phyloP scores from a whole-genome alignment of 2,797 vertebrate species.

The Tragelaphus oryx region DNA sequence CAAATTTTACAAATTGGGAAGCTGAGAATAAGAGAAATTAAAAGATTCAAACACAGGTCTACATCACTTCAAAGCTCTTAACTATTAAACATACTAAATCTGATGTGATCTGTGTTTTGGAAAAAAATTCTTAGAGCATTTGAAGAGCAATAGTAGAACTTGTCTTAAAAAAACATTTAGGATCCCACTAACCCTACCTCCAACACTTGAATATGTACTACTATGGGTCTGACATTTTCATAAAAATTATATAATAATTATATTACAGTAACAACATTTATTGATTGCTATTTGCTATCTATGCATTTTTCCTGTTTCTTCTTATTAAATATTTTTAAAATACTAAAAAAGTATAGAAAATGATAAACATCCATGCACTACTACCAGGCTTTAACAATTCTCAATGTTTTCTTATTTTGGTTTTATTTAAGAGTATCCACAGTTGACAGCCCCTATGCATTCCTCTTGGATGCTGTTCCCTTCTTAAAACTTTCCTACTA shows the following conservation, averaged over 20 bases:
- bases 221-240: neutral
- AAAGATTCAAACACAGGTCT: neutral
- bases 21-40: neutral
- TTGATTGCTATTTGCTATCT: neutral
- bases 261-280: neutral
- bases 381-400: neutral
- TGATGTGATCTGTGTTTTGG: constrained; percentile 7
- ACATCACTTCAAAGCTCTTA: constrained; percentile 1
- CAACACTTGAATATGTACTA: neutral
- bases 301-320: neutral
- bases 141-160: neutral
- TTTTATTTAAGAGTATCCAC: neutral
- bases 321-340: neutral
- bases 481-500: neutral
- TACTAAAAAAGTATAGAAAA: neutral
- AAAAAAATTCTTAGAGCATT: neutral
- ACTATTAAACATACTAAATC: constrained; percentile 3
- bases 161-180: constrained; percentile 9
- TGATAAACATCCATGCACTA: neutral
- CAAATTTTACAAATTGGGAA: constrained; percentile 27
- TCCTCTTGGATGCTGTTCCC: neutral
- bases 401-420: neutral
- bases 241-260: neutral
- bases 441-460: neutral
- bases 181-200: neutral